Evolutionary conservation across 2,888 invertebrate species (phyloP).

Genomic region (Monopis laevigella): DNA sequence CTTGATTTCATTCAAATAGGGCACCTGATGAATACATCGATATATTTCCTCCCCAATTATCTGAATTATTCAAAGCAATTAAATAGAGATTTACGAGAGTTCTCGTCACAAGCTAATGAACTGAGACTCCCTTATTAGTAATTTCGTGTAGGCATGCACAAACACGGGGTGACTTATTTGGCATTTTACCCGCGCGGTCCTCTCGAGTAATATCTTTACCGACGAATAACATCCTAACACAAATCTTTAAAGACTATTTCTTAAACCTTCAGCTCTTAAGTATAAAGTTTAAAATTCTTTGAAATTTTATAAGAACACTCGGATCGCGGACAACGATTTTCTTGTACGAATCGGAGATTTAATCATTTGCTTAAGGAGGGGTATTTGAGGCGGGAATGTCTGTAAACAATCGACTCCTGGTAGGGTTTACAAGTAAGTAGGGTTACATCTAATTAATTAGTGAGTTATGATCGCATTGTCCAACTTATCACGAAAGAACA

Average conservation of each 20-base stretch:
- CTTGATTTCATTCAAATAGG: constrained; percentile 10
- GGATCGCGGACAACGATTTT: constrained; percentile 4
- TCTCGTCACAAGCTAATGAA: constrained; percentile 11
- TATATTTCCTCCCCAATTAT: constrained; percentile 17
- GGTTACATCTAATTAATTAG: constrained; percentile 11
- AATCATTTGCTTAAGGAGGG: constrained; percentile 6
- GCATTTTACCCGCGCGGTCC: constrained; percentile 10
- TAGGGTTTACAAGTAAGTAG: constrained; percentile 2
- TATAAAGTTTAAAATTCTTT: neutral
- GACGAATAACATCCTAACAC: no score
- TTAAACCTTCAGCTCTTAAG: no score
- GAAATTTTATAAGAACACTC: neutral
- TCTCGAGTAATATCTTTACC: no score
- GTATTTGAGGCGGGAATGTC: constrained; percentile 8
- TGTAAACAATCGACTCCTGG: constrained; percentile 8
- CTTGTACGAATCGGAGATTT: constrained; percentile 5
- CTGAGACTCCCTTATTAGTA: constrained; percentile 11
- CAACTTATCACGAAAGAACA: constrained; percentile 1
- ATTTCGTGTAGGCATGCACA: constrained; percentile 12
- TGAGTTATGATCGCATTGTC: constrained; percentile 10
- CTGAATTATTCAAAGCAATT: constrained; percentile 15
- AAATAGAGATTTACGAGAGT: constrained; percentile 13
- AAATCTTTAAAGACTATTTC: no score
- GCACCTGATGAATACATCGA: constrained; percentile 16
- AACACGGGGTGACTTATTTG: constrained; percentile 12